These are phyloP conservation scores for Megaustenia siamemsis DNA, from an alignment of 2,888 invertebrate species.

Conservation along the genomic window DNA sequence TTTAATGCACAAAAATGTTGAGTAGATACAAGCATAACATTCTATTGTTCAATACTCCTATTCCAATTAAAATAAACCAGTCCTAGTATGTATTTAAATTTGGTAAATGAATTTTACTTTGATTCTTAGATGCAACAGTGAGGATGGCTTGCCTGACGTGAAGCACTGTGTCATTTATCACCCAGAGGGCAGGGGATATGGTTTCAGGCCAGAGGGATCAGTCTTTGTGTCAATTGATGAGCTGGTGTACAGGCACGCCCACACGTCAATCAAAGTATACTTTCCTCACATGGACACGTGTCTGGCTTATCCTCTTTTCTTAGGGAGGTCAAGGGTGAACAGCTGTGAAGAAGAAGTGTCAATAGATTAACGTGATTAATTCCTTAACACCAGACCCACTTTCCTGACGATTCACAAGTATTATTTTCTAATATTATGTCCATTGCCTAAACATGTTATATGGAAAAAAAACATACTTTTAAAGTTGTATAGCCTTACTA, in stretches of 20 bases:
- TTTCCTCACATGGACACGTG: conserved; percentile 51
- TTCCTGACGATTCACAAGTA: too few species aligned
- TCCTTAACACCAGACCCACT: too few species aligned
- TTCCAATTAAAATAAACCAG: too few species aligned
- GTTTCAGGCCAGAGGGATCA: conserved; percentile 53
- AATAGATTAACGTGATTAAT: not conserved
- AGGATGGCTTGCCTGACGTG: conserved; percentile 38
- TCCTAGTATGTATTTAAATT: too few species aligned
- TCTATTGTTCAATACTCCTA: too few species aligned
- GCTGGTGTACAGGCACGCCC: conserved; percentile 51
- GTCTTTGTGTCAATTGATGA: conserved; percentile 56
- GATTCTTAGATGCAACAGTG: conserved; percentile 31
- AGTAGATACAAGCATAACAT: too few species aligned
- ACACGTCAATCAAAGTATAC: conserved; percentile 52
- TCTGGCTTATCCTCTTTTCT: conserved; percentile 52
- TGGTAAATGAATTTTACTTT: too few species aligned
- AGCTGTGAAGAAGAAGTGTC: not conserved
- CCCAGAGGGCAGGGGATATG: conserved; percentile 51
- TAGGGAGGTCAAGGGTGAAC: conserved; percentile 9
- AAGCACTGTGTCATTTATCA: conserved; percentile 53
- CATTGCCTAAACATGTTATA: too few species aligned
- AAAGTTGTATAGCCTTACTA: too few species aligned
- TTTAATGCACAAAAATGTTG: too few species aligned
- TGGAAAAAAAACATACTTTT: too few species aligned
- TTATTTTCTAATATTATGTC: too few species aligned